These are phyloP conservation scores for Oryzias celebensis DNA, from an alignment of 2,113 vertebrate genomes.

Conservation along the genomic window DNA sequence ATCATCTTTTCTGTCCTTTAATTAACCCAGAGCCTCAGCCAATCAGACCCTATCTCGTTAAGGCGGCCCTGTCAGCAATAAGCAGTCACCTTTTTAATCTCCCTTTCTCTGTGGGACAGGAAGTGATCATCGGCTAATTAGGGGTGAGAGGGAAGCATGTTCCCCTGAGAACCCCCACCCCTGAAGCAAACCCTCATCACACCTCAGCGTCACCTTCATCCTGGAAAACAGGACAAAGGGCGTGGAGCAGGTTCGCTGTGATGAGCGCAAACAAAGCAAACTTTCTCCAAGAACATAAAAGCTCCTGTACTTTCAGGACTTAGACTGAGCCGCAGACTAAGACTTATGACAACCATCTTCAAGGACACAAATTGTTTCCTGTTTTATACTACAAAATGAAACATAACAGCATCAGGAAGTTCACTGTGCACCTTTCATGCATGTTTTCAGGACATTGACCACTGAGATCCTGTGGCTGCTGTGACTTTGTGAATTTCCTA, in stretches of 20 bases:
- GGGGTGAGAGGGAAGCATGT: not conserved
- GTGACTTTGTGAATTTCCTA: too few relatives aligned
- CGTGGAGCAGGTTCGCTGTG: not conserved
- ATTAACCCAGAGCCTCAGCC: constrained; percentile 56
- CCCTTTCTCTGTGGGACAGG: constrained; percentile 38
- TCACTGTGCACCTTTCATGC: too few relatives aligned
- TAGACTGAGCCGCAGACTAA: too few relatives aligned
- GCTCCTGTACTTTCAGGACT: too few relatives aligned
- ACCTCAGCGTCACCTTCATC: constrained; percentile 23
- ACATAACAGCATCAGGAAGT: too few relatives aligned
- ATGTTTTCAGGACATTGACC: too few relatives aligned
- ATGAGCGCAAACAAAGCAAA: constrained; percentile 1
- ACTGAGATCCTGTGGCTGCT: too few relatives aligned
- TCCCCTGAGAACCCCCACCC: constrained; percentile 17
- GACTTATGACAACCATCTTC: too few relatives aligned
- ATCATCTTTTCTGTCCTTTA: constrained; percentile 23
- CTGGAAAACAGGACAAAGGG: not conserved
- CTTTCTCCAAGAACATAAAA: constrained; percentile 6
- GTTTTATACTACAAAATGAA: too few relatives aligned
- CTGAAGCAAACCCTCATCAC: constrained; percentile 36
- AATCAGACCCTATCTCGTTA: constrained; percentile 60
- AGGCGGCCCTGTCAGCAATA: constrained; percentile 12
- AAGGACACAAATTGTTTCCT: too few relatives aligned
- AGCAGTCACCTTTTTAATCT: constrained; percentile 53
- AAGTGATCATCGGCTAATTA: constrained; percentile 55